A percentile compares a stretch with the other conserved stretches of the same genome.
phyloP scores from a whole-genome alignment of 2,797 vertebrate species.

The Australoheros facetus region DNA sequence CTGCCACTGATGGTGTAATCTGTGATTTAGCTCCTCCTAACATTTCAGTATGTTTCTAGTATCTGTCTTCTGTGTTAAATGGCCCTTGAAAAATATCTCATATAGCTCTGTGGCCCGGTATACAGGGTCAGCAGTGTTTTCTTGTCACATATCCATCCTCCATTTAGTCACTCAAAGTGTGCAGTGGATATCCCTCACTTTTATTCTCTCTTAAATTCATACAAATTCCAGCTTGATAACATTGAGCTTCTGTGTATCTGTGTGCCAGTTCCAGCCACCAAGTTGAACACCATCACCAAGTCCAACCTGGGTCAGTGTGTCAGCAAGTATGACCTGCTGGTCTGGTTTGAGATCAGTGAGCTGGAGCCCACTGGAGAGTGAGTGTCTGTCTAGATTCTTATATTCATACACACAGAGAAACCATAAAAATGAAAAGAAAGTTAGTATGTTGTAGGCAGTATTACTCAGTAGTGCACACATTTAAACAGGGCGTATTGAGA shows the following conservation, averaged over 20 bases:
- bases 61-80: slow-evolving; percentile 1
- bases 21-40: slow-evolving; percentile 40
- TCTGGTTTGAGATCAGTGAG: slow-evolving; percentile 99
- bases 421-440: rapidly evolving
- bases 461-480: no score
- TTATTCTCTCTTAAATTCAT: not conserved
- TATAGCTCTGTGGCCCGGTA: not conserved
- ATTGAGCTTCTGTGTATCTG: not conserved
- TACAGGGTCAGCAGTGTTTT: not conserved
- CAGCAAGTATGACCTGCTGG: slow-evolving; percentile 97
- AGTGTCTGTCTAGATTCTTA: slow-evolving; percentile 77
- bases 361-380: slow-evolving; percentile 99
- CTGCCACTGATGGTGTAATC: slow-evolving; percentile 50
- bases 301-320: slow-evolving; percentile 94
- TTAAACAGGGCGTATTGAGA: no score
- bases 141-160: not conserved
- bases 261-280: slow-evolving; percentile 92
- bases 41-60: not conserved
- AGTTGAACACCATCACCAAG: slow-evolving; percentile 94
- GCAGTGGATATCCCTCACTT: not conserved
- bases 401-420: rapidly evolving
- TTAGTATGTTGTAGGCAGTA: no score
- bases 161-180: not conserved
- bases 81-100: not conserved
- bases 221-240: not conserved